A percentile compares a stretch with the other conserved stretches of the same genome.
Conservation (phyloP, 2,888 invertebrate species). For the Dryomyza anilis region DNA sequence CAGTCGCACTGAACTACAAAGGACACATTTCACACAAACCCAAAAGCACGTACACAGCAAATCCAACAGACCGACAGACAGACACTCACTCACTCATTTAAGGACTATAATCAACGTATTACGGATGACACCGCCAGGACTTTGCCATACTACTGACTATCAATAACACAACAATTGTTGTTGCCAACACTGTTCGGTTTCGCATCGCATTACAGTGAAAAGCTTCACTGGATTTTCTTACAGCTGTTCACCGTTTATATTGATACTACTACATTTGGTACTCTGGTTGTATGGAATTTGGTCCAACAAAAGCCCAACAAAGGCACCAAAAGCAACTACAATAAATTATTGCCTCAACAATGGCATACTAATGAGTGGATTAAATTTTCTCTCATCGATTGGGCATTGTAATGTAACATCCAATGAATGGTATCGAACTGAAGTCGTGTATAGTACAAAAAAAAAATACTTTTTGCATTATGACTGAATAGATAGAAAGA, state of each 20-base stretch:
- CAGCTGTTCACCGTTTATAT: background rate
- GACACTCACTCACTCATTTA: background rate
- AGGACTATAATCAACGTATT: background rate
- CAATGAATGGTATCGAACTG: too few relatives aligned
- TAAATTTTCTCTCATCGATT: too few relatives aligned
- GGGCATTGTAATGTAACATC: too few relatives aligned
- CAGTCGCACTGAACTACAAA: background rate
- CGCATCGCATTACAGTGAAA: conserved; percentile 4
- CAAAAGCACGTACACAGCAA: background rate
- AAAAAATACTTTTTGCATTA: too few relatives aligned
- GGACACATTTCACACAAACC: background rate
- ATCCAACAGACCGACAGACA: background rate
- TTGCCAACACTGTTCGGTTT: background rate
- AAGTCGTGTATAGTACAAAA: too few relatives aligned
- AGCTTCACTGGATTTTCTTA: conserved; percentile 4
- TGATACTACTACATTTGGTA: too few relatives aligned
- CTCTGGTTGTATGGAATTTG: background rate
- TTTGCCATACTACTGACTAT: background rate
- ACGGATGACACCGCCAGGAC: background rate
- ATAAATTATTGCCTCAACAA: background rate
- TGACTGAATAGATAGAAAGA: too few relatives aligned
- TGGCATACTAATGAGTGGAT: background rate
- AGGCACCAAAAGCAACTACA: background rate
- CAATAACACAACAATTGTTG: background rate
- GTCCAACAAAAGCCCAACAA: background rate